Conservation (phyloP, 2,113 vertebrate species). For the Saguinus midas region DNA sequence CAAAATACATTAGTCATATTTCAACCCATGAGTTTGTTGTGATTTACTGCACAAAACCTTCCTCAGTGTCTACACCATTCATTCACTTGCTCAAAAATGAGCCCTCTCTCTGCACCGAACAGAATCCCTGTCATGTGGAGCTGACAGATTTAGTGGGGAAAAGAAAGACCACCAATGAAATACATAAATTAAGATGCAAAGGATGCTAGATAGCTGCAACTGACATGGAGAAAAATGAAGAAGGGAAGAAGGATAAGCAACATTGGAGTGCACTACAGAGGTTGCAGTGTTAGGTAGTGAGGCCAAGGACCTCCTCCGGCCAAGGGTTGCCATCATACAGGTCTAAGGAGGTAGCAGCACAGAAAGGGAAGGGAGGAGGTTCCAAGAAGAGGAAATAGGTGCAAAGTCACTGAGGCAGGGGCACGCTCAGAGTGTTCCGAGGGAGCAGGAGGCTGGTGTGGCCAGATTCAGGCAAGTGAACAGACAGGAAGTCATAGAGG, state of each 20-base stretch:
- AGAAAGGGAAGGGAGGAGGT: background rate
- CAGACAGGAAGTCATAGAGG: background rate
- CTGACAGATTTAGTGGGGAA: background rate
- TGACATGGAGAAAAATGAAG: background rate
- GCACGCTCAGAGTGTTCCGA: background rate
- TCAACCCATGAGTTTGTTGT: background rate
- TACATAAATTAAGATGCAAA: background rate
- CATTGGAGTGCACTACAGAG: background rate
- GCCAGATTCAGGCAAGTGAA: background rate
- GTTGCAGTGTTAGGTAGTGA: fast-evolving
- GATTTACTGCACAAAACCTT: background rate
- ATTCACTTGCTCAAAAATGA: background rate
- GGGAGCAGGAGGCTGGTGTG: background rate
- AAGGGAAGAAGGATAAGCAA: background rate
- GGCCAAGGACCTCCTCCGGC: background rate
- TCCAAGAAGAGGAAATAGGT: background rate
- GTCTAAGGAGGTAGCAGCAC: background rate
- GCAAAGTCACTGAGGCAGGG: background rate
- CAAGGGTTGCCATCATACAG: background rate
- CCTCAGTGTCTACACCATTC: background rate
- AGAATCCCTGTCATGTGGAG: background rate
- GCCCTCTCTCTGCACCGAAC: background rate
- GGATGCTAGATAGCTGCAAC: background rate
- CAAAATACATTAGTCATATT: background rate
- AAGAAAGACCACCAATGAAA: background rate